Conservation (phyloP, 2,797 vertebrate species). For the Melanotaenia parkinsoni region DNA sequence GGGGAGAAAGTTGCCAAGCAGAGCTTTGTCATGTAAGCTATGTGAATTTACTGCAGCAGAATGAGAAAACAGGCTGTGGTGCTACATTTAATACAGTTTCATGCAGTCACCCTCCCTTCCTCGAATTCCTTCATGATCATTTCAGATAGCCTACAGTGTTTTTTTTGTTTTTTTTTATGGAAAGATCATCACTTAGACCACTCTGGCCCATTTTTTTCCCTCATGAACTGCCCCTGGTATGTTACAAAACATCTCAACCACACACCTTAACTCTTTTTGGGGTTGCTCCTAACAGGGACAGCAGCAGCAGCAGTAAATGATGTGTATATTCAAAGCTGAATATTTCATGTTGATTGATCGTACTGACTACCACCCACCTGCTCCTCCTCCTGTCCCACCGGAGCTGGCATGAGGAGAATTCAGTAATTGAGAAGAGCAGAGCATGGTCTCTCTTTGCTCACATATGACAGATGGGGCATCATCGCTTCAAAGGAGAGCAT, state of each 20-base stretch:
- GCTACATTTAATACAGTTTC: conserved; percentile 77
- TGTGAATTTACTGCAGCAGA: conserved; percentile 70
- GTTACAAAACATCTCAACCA: conserved; percentile 41
- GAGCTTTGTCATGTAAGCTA: conserved; percentile 79
- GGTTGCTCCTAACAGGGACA: conserved; percentile 61
- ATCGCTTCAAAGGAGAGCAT: conserved; percentile 97
- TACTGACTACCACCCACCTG: conserved; percentile 88
- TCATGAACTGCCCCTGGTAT: conserved; percentile 34
- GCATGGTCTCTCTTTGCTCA: conserved; percentile 94
- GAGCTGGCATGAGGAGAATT: conserved; percentile 93
- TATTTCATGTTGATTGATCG: conserved; percentile 85
- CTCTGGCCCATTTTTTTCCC: conserved; percentile 18
- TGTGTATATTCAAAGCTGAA: conserved; percentile 82
- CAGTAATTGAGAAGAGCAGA: conserved; percentile 97
- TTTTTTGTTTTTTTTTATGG: not conserved
- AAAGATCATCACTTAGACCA: conserved; percentile 27
- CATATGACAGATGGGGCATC: conserved; percentile 99
- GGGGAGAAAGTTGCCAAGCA: conserved; percentile 80
- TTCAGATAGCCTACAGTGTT: conserved; percentile 19
- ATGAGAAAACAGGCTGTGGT: conserved; percentile 65
- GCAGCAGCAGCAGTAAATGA: conserved; percentile 72
- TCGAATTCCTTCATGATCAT: conserved; percentile 39
- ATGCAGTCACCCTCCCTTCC: conserved; percentile 54
- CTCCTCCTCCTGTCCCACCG: conserved; percentile 94
- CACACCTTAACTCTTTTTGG: conserved; percentile 42